Evolutionary conservation across 2,888 invertebrate species (phyloP), one percentile per base, ranked within the genome.

Genomic region (Nematopogon swammerdamellus): DNA sequence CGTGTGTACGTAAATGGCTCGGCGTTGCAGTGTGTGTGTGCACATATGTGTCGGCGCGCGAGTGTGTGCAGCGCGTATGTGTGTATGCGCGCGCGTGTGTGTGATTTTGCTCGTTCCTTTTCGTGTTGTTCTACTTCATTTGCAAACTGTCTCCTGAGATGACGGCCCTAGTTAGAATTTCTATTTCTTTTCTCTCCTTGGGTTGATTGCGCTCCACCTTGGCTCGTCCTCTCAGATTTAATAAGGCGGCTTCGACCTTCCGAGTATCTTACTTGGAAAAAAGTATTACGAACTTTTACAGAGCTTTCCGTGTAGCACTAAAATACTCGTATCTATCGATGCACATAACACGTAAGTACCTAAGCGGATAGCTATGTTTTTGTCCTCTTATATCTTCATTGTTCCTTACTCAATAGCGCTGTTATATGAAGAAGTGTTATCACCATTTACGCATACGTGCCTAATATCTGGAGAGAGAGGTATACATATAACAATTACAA

Each of bases 61-160:
- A 67, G 66, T 75, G 72, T 68, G 74, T 71, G 60, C 64, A n/a
- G 69, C 65, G 53, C 50, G 65, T 62, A 67, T 57, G 67, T 61
- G 60, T 52, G 57, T 52, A 45, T 11, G 50, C 53, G 61, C 54
- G 62, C 56, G 49, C 61, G 71, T 71, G 72, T 68, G 72, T 59
- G 69, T 60, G 61, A 36, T 36, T 36, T 14, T 36, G 8, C 36
- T 6, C 36, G 11, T 36, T 36, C n/a, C 36, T 36, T 36, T 36
- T 36, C 36, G 36, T 36, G 36, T 36, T 36, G 36, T 36, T 59
- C 67, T 67, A 69, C 75, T 77, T 79, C 77, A 79, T 79, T 79
- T 79, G 77, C 77, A 79, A 77, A 75, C 76, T 75, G 77, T 77
- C 77, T 77, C 77, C 72, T 62, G 77, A 77, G 77, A 77, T 77